phyloP scores from a whole-genome alignment of 2,797 vertebrate species.

The Podargus strigoides region DNA sequence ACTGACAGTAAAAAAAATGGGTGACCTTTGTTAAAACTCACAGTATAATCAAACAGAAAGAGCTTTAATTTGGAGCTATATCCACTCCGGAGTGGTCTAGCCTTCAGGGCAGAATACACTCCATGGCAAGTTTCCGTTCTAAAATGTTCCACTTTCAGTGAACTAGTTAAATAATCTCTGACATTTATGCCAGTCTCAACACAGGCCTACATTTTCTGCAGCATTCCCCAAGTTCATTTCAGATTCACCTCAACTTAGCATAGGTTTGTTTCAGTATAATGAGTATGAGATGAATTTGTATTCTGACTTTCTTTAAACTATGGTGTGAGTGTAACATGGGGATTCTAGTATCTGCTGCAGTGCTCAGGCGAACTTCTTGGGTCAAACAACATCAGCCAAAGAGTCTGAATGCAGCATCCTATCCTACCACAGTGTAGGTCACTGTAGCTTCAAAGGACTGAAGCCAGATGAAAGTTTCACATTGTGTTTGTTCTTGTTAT shows the following conservation, averaged over 20 bases:
- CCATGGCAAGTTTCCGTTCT: neutral
- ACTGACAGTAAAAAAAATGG: neutral
- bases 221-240: neutral
- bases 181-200: neutral
- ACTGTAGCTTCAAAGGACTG: neutral
- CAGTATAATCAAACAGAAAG: neutral
- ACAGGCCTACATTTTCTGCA: neutral
- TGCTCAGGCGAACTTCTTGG: neutral
- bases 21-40: neutral
- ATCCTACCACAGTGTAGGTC: neutral
- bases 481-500: neutral
- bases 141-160: neutral
- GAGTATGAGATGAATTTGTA: neutral
- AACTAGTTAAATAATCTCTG: neutral
- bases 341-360: neutral
- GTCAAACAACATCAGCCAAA: neutral
- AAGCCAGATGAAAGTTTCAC: neutral
- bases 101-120: neutral
- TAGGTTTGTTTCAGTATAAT: neutral
- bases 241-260: neutral
- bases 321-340: neutral
- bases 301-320: neutral
- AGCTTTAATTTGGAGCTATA: neutral
- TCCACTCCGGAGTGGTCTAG: neutral
- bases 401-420: neutral